Evolutionary conservation across 2,888 invertebrate species (phyloP), one percentile per base, ranked within the genome.

Genomic region (Buathra laborator): DNA sequence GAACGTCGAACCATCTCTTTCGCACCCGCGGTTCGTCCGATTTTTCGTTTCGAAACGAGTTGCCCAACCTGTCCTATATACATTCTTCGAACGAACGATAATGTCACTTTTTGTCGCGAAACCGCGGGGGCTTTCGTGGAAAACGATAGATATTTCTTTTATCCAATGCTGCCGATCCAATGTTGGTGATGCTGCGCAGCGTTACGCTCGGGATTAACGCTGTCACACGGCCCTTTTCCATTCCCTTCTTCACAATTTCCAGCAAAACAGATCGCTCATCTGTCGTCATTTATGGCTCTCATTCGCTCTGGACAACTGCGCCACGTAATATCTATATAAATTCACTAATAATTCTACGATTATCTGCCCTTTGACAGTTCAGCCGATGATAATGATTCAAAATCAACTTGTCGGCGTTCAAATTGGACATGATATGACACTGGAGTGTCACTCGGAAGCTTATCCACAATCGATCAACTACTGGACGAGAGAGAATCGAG

Each of bases 401-500:
- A 97, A 97, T 94, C 97, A 97, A 94, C 94, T 98, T 88, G 97
- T 98, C 14, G 98, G 97, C 0, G 97, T 97, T 0, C 96, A 96
- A 24, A 95, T 96, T 81, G 97, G 97, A 16, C 96, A 97, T 80
- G 96, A 96, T 88, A 95, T 97, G 83, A 96, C 96, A 3, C 94
- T 98, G 86, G 97, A 97, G 92, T 98, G 98, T 90, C 96, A 96
- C 91, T 97, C 97, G 0, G 98, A 98, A 90, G 98, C 97, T 0
- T 97, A 95, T 94, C 98, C 98, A 2, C 97, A 97, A 92, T 97
- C 98, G 44, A 97, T 98, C 89, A 98, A 97, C 94, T 98, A 98
- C 93, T 98, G 98, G 98, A 96, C 96, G 75, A 95, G 96, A 89
- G 95, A 96, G 77, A 95, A 95, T 64, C 97, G 97, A 46, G 97